Percentiles rank a stretch among this genome's conserved stretches.
Evolutionary conservation across 2,888 invertebrate species (phyloP).

Genomic region (Sicus ferrugineus): DNA sequence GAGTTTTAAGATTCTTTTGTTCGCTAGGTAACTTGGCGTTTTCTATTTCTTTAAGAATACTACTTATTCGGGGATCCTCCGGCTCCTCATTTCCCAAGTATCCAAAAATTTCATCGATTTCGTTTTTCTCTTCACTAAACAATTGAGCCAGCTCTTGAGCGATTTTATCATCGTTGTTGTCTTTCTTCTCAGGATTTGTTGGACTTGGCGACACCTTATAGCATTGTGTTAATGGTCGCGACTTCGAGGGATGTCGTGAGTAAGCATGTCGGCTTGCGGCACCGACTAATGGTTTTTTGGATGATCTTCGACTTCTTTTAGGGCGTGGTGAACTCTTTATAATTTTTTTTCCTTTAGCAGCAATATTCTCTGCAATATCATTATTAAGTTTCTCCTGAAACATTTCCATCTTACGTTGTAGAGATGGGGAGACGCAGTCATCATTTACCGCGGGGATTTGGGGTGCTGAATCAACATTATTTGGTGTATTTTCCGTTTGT

Average conservation of each 20-base stretch:
- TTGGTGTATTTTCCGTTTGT: slow-evolving; percentile 39
- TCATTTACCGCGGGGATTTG: slow-evolving; percentile 10
- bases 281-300: not conserved
- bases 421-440: slow-evolving; percentile 39
- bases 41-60: slow-evolving; percentile 51
- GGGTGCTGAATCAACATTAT: not conserved
- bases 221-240: not conserved
- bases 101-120: slow-evolving; percentile 59
- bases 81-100: slow-evolving; percentile 46
- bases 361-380: not conserved
- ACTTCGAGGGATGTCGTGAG: not conserved
- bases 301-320: not conserved
- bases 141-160: slow-evolving; percentile 53
- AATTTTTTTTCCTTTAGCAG: slow-evolving; percentile 6
- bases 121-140: slow-evolving; percentile 53
- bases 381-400: slow-evolving; percentile 46
- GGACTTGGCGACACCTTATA: slow-evolving; percentile 25
- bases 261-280: not conserved
- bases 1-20: not conserved
- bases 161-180: slow-evolving; percentile 48
- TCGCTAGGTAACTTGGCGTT: slow-evolving; percentile 41
- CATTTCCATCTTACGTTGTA: slow-evolving; percentile 56
- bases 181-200: not conserved
- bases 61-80: slow-evolving; percentile 50
- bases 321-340: slow-evolving; percentile 18